Base-by-base conservation (phyloP, 2,888 invertebrate species). In the Lathronympha strigana region DNA sequence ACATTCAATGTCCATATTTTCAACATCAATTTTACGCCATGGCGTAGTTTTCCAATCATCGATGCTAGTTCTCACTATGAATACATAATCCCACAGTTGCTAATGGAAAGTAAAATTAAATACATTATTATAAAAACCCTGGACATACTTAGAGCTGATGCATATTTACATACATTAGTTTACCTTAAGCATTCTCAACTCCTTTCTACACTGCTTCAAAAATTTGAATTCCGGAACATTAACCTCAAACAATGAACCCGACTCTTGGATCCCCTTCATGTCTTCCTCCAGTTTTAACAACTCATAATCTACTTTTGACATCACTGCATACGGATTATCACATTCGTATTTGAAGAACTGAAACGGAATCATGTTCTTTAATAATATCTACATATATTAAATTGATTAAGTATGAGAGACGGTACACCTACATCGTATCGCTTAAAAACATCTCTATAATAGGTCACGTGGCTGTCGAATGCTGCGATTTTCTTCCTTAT, bases 1-100 rank as follows among this genome's bases (percentile, higher is more conserved):
- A 86, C 98, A 98, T 86, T 99, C 98, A 73, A 98, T 97, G 80
- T 99, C 99, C 98, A 99, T 98, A 79, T 98, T 98, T 88, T 99
- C 99, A 43, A 98, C 98, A 80, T 99, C 98, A 68, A 99, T 98
- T 83, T 98, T 97, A 63, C 97, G 94, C 99, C 99, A 99, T 0
- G 97, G 97, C 0, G 98, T 98, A 0, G 97, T 98, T 86, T 98
- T 98, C 99, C 99, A 99, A 81, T 98, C 98, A 77, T 98, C 97
- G 67, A 99, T 97, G 78, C 97, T 96, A 3, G 97, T 97, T 72
- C 95, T 95, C 1, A 99, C 98, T 72, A 98, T 97, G 78, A 94
- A 94, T 9, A 97, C 95, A 81, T 98, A 98, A 89, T 99, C 98
- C 99, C 99, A 99, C 11, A 99, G 93, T 94, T 97, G 97, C 95